phyloP scores from a whole-genome alignment of 2,113 vertebrate genomes.

The Mobula birostris region DNA sequence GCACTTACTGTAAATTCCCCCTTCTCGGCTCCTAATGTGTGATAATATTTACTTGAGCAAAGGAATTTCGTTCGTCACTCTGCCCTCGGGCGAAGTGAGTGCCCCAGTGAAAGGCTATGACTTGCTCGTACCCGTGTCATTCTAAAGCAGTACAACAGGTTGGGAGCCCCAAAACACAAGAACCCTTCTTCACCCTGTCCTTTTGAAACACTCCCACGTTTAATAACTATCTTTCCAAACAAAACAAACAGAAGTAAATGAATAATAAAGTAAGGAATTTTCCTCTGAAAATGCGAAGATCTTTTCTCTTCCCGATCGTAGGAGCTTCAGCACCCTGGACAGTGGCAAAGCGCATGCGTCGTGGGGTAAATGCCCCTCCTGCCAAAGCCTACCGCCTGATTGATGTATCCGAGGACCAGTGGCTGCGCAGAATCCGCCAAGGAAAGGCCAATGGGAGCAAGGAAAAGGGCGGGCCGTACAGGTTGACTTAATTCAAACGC shows the following conservation, averaged over 20 bases:
- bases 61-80: background rate
- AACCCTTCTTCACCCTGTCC: background rate
- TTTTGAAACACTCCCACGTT: background rate
- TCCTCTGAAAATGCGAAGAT: background rate
- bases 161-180: background rate
- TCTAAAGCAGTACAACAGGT: background rate
- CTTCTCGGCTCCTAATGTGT: background rate
- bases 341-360: background rate
- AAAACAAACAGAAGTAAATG: background rate
- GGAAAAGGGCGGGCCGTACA: background rate
- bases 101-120: background rate
- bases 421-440: background rate
- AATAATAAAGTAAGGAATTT: background rate
- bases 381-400: background rate
- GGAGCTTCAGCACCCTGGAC: slow-evolving; percentile 22
- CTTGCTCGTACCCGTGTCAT: too few relatives aligned
- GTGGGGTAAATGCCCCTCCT: background rate
- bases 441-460: background rate
- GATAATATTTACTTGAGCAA: background rate
- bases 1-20: too few relatives aligned
- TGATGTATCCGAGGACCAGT: background rate
- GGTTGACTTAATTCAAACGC: background rate
- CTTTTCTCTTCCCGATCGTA: too few relatives aligned
- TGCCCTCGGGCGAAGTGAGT: background rate
- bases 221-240: background rate